phyloP scores from a whole-genome alignment of 1,140 invertebrate species.

The Apis laboriosa region DNA sequence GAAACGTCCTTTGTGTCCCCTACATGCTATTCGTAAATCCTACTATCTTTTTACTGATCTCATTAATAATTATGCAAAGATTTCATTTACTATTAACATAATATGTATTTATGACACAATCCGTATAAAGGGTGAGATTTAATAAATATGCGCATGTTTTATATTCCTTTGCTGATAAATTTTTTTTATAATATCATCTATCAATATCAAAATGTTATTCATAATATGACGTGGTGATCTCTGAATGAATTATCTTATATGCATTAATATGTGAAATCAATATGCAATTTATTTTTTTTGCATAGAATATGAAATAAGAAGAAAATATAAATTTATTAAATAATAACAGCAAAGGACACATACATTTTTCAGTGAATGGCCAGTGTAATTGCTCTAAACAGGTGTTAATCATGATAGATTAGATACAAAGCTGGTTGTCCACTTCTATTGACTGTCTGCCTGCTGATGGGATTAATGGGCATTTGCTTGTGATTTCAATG shows the following conservation, averaged over 20 bases:
- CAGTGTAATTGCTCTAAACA: slow-evolving; percentile 15
- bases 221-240: slow-evolving; percentile 16
- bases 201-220: slow-evolving; percentile 4
- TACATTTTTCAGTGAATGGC: slow-evolving; percentile 26
- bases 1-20: slow-evolving; percentile 54
- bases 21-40: slow-evolving; percentile 61
- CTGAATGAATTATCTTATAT: slow-evolving; percentile 3
- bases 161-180: slow-evolving; percentile 30
- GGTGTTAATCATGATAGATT: slow-evolving; percentile 28
- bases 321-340: not conserved
- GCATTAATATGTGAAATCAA: slow-evolving; percentile 25
- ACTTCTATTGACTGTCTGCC: slow-evolving; percentile 66
- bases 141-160: slow-evolving; percentile 67
- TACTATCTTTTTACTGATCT: slow-evolving; percentile 46
- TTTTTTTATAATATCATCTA: slow-evolving; percentile 17
- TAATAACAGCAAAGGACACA: slow-evolving; percentile 12
- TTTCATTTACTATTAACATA: slow-evolving; percentile 57
- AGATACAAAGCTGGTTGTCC: slow-evolving; percentile 44
- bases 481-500: slow-evolving; percentile 34
- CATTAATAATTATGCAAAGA: slow-evolving; percentile 57
- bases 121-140: slow-evolving; percentile 60
- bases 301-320: slow-evolving; percentile 43
- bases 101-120: slow-evolving; percentile 48
- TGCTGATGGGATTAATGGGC: slow-evolving; percentile 57
- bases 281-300: slow-evolving; percentile 19